Conservation (phyloP, 2,888 invertebrate species). For the Euplagia quadripunctaria region DNA sequence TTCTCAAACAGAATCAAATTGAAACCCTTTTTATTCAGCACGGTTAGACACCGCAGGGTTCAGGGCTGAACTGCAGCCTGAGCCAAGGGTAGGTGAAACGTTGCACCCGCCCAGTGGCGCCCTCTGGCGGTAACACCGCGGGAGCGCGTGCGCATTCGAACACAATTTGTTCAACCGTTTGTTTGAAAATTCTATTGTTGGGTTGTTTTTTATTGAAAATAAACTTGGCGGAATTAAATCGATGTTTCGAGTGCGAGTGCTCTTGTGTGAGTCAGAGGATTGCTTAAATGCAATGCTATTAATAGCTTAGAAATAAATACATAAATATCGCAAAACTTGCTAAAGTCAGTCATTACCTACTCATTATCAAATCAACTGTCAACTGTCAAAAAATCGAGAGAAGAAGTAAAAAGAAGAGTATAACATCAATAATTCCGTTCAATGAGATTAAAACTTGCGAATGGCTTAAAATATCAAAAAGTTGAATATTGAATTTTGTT, state of each 20-base stretch:
- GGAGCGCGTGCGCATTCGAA: slow-evolving; percentile 50
- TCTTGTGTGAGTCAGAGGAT: slow-evolving; percentile 9
- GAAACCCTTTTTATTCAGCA: slow-evolving; percentile 7
- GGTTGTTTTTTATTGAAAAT: slow-evolving; percentile 51
- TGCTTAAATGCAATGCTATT: slow-evolving; percentile 15
- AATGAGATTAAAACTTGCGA: too few relatives aligned
- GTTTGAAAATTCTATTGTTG: slow-evolving; percentile 49
- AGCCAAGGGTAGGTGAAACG: slow-evolving; percentile 17
- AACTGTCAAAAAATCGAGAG: too few relatives aligned
- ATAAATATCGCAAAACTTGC: too few relatives aligned
- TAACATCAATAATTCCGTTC: too few relatives aligned
- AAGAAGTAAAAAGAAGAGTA: too few relatives aligned
- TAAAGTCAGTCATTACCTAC: too few relatives aligned
- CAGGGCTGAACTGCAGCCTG: not conserved
- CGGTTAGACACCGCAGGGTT: slow-evolving; percentile 14
- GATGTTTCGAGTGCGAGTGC: slow-evolving; percentile 26
- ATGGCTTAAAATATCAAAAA: too few relatives aligned
- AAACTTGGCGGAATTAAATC: slow-evolving; percentile 43
- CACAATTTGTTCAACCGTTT: slow-evolving; percentile 48
- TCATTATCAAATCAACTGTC: too few relatives aligned
- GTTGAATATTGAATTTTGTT: too few relatives aligned
- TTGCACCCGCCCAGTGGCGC: slow-evolving; percentile 52
- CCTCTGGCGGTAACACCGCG: slow-evolving; percentile 53
- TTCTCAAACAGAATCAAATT: slow-evolving; percentile 10
- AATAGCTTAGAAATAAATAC: not conserved